Evolutionary conservation across 1,140 invertebrate species (phyloP).

Genomic region (Drusus annulatus): DNA sequence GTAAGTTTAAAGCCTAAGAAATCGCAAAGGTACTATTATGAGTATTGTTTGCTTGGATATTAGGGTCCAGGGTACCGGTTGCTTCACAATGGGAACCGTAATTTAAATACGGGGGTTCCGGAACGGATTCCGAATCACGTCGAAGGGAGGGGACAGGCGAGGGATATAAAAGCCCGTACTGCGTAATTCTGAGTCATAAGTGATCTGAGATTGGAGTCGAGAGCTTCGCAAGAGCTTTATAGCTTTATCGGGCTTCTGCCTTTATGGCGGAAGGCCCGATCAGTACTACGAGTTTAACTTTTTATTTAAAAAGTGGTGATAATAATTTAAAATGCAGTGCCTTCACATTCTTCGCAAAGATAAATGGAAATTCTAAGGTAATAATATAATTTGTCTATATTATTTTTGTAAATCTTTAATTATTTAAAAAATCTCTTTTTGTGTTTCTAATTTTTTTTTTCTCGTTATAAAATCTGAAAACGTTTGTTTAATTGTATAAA

Average conservation of each 20-base stretch:
- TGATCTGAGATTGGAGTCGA: background rate
- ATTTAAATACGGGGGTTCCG: slow-evolving; percentile 38
- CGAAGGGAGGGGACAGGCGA: background rate
- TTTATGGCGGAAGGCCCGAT: background rate
- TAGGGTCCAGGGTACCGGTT: slow-evolving; percentile 24
- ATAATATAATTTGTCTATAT: too few species aligned
- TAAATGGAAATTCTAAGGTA: too few species aligned
- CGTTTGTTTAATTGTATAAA: too few species aligned
- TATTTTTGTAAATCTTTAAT: too few species aligned
- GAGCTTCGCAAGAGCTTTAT: background rate
- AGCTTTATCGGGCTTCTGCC: slow-evolving; percentile 23
- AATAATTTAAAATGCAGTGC: background rate
- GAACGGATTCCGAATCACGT: slow-evolving; percentile 16
- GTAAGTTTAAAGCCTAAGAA: slow-evolving; percentile 23
- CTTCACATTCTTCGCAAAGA: too few species aligned
- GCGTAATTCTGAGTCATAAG: background rate
- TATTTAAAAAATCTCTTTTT: too few species aligned
- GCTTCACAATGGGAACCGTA: background rate
- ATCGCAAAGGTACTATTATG: slow-evolving; percentile 20
- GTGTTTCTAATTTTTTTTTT: too few species aligned
- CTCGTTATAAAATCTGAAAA: too few species aligned
- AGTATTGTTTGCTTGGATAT: background rate
- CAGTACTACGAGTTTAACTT: background rate
- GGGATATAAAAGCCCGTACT: slow-evolving; percentile 8
- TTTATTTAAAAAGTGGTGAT: background rate